Conservation (phyloP, 1,140 invertebrate genomes). For the Pseudobourletiella spinata region DNA sequence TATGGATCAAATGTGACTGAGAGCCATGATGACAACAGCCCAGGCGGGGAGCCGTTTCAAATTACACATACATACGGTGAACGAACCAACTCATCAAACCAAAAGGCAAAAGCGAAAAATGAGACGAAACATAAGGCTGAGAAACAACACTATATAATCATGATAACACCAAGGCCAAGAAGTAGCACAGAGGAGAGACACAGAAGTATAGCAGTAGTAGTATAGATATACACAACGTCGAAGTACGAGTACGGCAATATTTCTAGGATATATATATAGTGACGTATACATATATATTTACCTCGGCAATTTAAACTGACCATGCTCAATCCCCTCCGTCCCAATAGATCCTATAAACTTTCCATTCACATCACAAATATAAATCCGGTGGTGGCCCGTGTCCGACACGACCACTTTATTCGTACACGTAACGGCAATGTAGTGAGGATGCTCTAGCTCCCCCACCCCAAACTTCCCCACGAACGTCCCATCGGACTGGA, state of each 20-base stretch:
- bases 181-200: too few relatives aligned
- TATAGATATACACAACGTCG: too few relatives aligned
- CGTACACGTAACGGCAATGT: slow-evolving; percentile 83
- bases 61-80: too few relatives aligned
- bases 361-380: slow-evolving; percentile 91
- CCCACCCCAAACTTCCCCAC: slow-evolving; percentile 93
- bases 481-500: slow-evolving; percentile 96
- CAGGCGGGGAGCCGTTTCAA: too few relatives aligned
- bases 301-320: slow-evolving; percentile 93
- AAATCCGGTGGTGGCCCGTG: slow-evolving; percentile 88
- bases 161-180: too few relatives aligned
- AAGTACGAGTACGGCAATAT: neutral
- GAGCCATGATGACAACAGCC: too few relatives aligned
- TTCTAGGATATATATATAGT: neutral
- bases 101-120: too few relatives aligned
- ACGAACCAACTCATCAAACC: too few relatives aligned
- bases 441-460: slow-evolving; percentile 93
- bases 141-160: too few relatives aligned
- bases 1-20: too few relatives aligned
- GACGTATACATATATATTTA: slow-evolving; percentile 40
- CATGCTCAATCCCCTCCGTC: slow-evolving; percentile 79
- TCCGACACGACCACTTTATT: slow-evolving; percentile 91
- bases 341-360: slow-evolving; percentile 78
- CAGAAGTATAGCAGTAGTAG: too few relatives aligned
- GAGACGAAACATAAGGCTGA: too few relatives aligned